phyloP scores from a whole-genome alignment of 2,797 vertebrate genomes.

The Oreortyx pictus region DNA sequence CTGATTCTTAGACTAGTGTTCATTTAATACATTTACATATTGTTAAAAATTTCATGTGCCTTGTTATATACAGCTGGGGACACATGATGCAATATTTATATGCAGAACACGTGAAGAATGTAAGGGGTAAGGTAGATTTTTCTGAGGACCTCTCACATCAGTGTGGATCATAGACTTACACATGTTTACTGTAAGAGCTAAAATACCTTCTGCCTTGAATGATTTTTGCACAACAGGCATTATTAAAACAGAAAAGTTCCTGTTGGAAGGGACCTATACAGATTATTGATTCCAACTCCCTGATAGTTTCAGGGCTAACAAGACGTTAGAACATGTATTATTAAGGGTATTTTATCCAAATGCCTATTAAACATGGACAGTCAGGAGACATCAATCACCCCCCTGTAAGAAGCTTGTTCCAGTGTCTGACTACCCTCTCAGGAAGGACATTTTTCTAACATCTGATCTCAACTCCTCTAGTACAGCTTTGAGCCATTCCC shows the following conservation, averaged over 20 bases:
- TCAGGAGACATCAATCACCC: background rate
- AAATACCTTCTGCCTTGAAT: background rate
- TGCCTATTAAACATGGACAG: background rate
- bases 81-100: background rate
- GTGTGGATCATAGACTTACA: background rate
- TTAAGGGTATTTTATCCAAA: background rate
- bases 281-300: background rate
- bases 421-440: background rate
- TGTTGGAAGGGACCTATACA: background rate
- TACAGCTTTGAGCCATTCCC: background rate
- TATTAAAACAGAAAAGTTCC: background rate
- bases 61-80: background rate
- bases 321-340: background rate
- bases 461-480: background rate
- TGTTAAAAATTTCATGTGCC: background rate
- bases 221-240: background rate
- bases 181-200: background rate
- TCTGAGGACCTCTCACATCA: background rate
- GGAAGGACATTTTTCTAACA: background rate
- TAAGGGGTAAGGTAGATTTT: background rate
- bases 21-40: background rate
- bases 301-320: background rate
- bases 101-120: background rate
- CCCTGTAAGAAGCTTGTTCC: background rate
- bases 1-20: background rate